phyloP scores from a whole-genome alignment of 2,888 invertebrate genomes.

The Philhelius pedissequus region DNA sequence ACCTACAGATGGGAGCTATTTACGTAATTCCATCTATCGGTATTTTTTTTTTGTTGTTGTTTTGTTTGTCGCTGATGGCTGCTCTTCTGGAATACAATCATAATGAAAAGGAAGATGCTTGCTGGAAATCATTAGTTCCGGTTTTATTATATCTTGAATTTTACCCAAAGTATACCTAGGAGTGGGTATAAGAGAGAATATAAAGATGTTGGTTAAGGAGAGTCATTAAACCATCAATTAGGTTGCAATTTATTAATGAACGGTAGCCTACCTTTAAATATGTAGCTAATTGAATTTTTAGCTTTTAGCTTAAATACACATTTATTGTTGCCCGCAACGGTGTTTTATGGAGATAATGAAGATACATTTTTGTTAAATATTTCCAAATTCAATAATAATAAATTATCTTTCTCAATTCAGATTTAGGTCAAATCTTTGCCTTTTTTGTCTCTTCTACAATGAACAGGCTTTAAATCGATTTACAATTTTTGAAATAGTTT shows the following conservation, averaged over 20 bases:
- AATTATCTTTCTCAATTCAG: too few relatives aligned
- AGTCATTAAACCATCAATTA: background rate
- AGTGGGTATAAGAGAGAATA: background rate
- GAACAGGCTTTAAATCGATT: too few relatives aligned
- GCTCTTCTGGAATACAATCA: slow-evolving; percentile 43
- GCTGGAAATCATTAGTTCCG: slow-evolving; percentile 35
- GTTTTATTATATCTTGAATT: background rate
- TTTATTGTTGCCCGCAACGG: too few relatives aligned
- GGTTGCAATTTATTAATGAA: slow-evolving; percentile 3
- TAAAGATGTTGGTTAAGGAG: slow-evolving; percentile 9
- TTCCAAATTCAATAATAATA: too few relatives aligned
- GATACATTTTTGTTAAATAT: too few relatives aligned
- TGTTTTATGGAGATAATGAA: too few relatives aligned
- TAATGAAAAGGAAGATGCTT: slow-evolving; percentile 12
- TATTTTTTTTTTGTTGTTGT: background rate
- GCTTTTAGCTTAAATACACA: background rate
- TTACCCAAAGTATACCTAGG: background rate
- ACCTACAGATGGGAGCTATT: background rate
- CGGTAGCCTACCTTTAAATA: background rate
- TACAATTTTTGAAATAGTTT: too few relatives aligned
- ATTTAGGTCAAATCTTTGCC: too few relatives aligned
- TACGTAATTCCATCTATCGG: slow-evolving; percentile 12
- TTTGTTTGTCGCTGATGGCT: slow-evolving; percentile 19
- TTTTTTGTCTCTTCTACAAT: too few relatives aligned
- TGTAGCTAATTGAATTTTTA: background rate